These are phyloP conservation scores for Myiotriccus ornatus DNA, from an alignment of 2,797 vertebrate genomes.

Conservation along the genomic window DNA sequence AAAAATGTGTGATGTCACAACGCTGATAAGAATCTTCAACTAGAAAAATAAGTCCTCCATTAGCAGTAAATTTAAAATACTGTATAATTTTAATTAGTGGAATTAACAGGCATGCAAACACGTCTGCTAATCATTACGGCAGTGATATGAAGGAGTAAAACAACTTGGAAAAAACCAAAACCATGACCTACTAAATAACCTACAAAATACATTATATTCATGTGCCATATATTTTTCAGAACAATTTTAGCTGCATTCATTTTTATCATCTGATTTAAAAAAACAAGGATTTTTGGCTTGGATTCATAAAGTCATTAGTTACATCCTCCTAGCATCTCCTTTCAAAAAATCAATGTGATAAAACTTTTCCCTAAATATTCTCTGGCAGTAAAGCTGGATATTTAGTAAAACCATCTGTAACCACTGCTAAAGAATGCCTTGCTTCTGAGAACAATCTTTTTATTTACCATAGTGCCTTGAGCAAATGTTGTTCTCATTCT, in stretches of 20 bases:
- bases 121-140: not conserved
- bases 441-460: constrained; percentile 25
- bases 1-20: not conserved
- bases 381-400: not conserved
- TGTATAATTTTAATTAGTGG: not conserved
- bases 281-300: not conserved
- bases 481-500: not conserved
- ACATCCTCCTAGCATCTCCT: not conserved
- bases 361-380: not conserved
- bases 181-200: not conserved
- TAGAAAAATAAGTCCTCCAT: not conserved
- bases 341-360: not conserved
- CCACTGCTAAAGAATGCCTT: not conserved
- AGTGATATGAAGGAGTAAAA: not conserved
- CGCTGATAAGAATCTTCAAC: not conserved
- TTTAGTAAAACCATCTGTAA: not conserved
- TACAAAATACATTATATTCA: not conserved
- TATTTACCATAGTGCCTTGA: not conserved
- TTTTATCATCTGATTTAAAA: not conserved
- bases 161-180: not conserved
- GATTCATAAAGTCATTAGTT: not conserved
- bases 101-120: not conserved
- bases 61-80: not conserved
- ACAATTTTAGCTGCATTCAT: not conserved
- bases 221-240: not conserved